These are phyloP conservation scores for Xestia rhomboidea DNA, from an alignment of 2,888 invertebrate species.

Conservation along the genomic window DNA sequence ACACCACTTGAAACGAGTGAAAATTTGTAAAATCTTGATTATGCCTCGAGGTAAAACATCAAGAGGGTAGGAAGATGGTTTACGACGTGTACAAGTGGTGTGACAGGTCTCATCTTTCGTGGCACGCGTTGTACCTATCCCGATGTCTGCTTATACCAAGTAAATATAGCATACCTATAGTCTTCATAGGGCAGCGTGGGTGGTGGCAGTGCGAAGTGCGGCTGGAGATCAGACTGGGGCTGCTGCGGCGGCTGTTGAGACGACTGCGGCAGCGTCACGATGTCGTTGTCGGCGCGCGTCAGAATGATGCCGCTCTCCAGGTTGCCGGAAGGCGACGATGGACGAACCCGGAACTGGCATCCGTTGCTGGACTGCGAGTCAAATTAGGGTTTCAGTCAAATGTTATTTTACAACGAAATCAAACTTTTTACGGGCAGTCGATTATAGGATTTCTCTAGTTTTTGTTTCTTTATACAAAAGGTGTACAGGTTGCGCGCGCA, in stretches of 20 bases:
- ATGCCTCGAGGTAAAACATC: no score
- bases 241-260: conserved; percentile 46
- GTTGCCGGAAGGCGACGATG: conserved; percentile 75
- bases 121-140: no score
- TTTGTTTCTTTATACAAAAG: not conserved
- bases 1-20: no score
- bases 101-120: no score
- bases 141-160: not conserved
- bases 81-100: no score
- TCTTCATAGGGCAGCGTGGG: conserved; percentile 81
- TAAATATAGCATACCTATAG: conserved; percentile 70
- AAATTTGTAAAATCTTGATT: no score
- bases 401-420: not conserved
- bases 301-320: conserved; percentile 65
- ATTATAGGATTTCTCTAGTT: not conserved
- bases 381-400: not conserved
- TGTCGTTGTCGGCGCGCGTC: conserved; percentile 57
- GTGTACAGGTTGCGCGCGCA: not conserved
- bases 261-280: conserved; percentile 59
- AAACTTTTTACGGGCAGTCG: not conserved
- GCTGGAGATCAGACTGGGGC: conserved; percentile 74
- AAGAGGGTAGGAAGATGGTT: no score
- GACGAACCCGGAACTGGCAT: conserved; percentile 81
- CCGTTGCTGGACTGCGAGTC: conserved; percentile 68
- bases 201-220: conserved; percentile 81